Base-by-base conservation (phyloP, 2,113 vertebrate species). In the Ptilonorhynchus violaceus region DNA sequence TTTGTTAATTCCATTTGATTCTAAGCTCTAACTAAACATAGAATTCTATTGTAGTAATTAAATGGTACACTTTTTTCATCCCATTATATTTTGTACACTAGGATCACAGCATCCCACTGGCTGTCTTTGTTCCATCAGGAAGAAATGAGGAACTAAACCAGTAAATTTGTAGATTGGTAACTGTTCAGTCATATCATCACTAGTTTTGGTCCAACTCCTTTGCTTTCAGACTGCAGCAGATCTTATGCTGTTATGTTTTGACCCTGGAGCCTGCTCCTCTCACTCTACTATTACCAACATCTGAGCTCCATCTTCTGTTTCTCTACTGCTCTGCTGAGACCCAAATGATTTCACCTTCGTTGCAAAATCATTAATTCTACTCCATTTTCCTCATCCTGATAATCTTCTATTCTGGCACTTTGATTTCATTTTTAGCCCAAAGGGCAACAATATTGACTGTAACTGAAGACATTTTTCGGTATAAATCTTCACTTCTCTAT, bases 351-450 rank as follows among this genome's bases (percentile, higher is more conserved):
- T 85, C 78, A 85, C 55, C 27, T 63, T 85, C 70, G 76, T 62
- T 83, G 69, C 49, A 93, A 90, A 95, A 83, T 90, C 75, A 93
- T 88, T 80, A 92, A 85, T 94, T 92, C 91, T 67, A 46, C 58
- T 88, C 35, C 42, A 73, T 85, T 88, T 89, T 76, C 77, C 37
- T 79, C 41, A 76, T 85, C 49, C 55, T 83, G 46, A 59, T 82
- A 66, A 77, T 93, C 39, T 92, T 89, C 44, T 83, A 1, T 66
- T 55, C 50, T 79, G 46, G 70, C 55, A 55, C 88, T 96, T 90
- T 62, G 82, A 78, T 89, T 94, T 82, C 17, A 2, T 62, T 83
- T 81, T 91, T 62, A 89, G 49, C 37, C 56, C 33, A 22, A 67
- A 92, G 56, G 50, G 53, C 58, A 82, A 83, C 20, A 47, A 46